A percentile compares a stretch with the other conserved stretches of the same genome.
Evolutionary conservation across 2,888 invertebrate genomes (phyloP).

Genomic region (Hartigia nigra): DNA sequence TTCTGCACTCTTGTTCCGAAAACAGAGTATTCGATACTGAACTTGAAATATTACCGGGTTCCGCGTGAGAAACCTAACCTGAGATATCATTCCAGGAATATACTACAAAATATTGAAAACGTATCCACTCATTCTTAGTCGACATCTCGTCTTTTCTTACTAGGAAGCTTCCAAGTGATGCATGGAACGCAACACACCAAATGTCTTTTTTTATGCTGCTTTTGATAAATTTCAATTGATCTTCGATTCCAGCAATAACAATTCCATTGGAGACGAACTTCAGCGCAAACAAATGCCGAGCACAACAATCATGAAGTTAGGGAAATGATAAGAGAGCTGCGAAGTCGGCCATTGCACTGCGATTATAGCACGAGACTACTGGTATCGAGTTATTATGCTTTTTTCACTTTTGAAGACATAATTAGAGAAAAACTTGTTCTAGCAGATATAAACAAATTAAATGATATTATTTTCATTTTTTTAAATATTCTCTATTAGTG

Average conservation of each 20-base stretch:
- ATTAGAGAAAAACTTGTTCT: conserved; percentile 1
- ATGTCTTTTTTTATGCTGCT: conserved; percentile 8
- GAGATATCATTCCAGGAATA: conserved; percentile 13
- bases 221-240: conserved; percentile 16
- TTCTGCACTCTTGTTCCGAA: not conserved
- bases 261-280: conserved; percentile 59
- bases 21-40: no score
- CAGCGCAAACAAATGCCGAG: conserved; percentile 64
- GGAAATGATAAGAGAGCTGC: conserved; percentile 38
- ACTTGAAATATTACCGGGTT: not conserved
- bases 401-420: not conserved
- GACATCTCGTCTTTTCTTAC: conserved; percentile 34
- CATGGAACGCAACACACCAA: not conserved
- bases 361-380: not conserved
- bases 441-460: not conserved
- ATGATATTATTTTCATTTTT: not conserved
- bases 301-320: conserved; percentile 65
- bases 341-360: conserved; percentile 31
- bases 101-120: conserved; percentile 16
- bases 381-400: conserved; percentile 5
- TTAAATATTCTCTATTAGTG: not conserved
- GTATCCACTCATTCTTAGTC: conserved; percentile 29
- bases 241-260: conserved; percentile 28
- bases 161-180: conserved; percentile 13
- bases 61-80: conserved; percentile 24